Percentiles rank a stretch among this genome's conserved stretches.
phyloP scores from a whole-genome alignment of 2,113 vertebrate genomes.

The Corythaeola cristata region DNA sequence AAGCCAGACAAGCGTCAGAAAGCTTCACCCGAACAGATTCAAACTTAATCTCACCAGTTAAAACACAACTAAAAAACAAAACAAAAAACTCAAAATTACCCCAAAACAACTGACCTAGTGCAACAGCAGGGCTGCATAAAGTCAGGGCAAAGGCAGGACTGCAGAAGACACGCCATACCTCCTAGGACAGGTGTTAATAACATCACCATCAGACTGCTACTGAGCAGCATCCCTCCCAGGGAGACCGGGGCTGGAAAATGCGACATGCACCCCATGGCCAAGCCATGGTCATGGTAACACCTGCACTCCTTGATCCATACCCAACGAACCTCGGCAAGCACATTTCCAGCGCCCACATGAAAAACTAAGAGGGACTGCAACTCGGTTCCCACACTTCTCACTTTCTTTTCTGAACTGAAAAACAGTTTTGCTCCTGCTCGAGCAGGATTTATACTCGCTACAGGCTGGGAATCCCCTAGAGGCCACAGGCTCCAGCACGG shows the following conservation, averaged over 20 bases:
- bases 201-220: not conserved
- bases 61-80: not conserved
- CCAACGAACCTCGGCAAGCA: not conserved
- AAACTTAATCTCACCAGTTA: not conserved
- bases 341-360: not conserved
- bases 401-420: not conserved
- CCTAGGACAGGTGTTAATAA: rapidly evolving
- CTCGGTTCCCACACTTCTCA: not conserved
- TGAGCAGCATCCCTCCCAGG: not conserved
- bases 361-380: not conserved
- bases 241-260: not conserved
- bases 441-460: not conserved
- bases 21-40: not conserved
- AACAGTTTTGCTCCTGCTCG: not conserved
- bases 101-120: not conserved
- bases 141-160: not conserved
- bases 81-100: too few relatives aligned
- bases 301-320: not conserved
- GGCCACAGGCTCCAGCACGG: not conserved
- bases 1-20: not conserved
- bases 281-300: not conserved
- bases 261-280: not conserved
- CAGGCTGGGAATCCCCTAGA: not conserved
- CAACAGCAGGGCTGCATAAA: not conserved
- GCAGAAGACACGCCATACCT: not conserved